phyloP scores from a whole-genome alignment of 2,113 vertebrate genomes.

The Odontophorus gujanensis region DNA sequence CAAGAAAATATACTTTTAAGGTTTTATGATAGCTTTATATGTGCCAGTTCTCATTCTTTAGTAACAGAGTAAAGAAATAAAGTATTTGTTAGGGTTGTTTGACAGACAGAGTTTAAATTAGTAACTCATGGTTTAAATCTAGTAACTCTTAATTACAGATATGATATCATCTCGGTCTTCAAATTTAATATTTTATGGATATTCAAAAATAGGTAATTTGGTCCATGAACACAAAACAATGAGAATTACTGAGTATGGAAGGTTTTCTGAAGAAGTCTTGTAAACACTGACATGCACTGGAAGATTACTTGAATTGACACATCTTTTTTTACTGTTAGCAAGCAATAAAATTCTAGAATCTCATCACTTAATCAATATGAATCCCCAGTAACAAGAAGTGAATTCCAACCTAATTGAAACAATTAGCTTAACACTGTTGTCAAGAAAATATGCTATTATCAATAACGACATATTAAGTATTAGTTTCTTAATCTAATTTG shows the following conservation, averaged over 20 bases:
- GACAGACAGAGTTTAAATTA: neutral
- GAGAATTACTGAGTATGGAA: neutral
- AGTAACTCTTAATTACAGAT: neutral
- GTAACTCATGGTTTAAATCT: neutral
- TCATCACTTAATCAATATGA: constrained; percentile 57
- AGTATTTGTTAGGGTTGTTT: neutral
- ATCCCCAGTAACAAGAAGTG: constrained; percentile 52
- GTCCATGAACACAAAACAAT: neutral
- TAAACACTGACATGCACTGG: neutral
- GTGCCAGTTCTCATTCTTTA: neutral
- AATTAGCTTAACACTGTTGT: constrained; percentile 58
- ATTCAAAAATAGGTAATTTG: neutral
- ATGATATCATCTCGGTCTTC: neutral
- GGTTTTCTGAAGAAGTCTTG: neutral
- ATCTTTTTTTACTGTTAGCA: constrained; percentile 9
- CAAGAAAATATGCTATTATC: constrained; percentile 43
- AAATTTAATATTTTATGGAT: neutral
- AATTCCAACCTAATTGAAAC: constrained; percentile 51
- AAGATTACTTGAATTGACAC: neutral
- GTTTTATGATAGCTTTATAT: neutral
- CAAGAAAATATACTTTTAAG: neutral
- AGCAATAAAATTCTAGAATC: constrained; percentile 41
- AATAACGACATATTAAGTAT: constrained; percentile 60
- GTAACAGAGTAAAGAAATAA: neutral
- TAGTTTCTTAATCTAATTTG: constrained; percentile 66